phyloP scores from a whole-genome alignment of 23 tunicate genomes.

The Trididemnum clinides region DNA sequence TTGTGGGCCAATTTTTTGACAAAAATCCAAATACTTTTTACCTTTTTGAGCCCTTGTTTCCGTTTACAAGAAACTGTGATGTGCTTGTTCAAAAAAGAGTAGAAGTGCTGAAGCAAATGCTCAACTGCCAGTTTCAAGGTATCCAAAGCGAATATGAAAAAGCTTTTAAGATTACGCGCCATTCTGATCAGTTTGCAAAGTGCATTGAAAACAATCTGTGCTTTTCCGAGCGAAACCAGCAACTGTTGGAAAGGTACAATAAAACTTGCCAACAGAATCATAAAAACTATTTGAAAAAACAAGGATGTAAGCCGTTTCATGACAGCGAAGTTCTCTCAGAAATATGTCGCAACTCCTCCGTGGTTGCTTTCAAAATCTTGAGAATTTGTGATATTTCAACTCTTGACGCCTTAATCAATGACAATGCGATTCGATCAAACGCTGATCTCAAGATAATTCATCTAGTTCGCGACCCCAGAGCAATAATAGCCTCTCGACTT shows the following conservation, averaged over 20 bases:
- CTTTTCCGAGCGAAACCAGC: conserved; percentile 45
- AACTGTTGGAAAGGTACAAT: conserved; percentile 24
- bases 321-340: conserved; percentile 28
- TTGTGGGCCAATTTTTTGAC: conserved; percentile 68
- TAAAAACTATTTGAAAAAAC: neutral
- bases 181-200: conserved; percentile 52
- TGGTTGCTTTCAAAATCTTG: conserved; percentile 61
- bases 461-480: conserved; percentile 85
- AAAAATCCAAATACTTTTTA: conserved; percentile 53
- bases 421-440: neutral
- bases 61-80: conserved; percentile 65
- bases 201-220: conserved; percentile 58
- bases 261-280: neutral
- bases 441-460: conserved; percentile 47
- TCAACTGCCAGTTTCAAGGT: conserved; percentile 42
- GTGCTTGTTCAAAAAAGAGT: conserved; percentile 37
- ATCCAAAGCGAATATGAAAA: conserved; percentile 15
- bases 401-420: conserved; percentile 11
- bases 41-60: conserved; percentile 81
- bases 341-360: conserved; percentile 19
- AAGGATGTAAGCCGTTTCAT: conserved; percentile 23
- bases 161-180: conserved; percentile 33
- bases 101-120: conserved; percentile 9
- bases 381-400: conserved; percentile 57
- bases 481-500: conserved; percentile 56